These are phyloP conservation scores for Philaenus spumarius DNA, from an alignment of 1,140 invertebrate species.

Conservation along the genomic window DNA sequence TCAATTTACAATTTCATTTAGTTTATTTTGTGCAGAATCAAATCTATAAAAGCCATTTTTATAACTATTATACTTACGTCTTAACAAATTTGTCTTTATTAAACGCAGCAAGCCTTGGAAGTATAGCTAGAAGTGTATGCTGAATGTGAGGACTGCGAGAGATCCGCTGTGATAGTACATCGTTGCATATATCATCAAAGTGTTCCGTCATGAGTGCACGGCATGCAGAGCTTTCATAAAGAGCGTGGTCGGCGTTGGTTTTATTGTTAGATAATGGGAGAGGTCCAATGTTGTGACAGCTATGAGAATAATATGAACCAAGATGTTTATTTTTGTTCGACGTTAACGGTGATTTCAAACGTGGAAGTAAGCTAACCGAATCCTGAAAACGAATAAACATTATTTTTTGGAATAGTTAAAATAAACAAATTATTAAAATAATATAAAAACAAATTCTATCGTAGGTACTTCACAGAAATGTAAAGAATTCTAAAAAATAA, in stretches of 20 bases:
- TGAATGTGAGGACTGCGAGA: constrained; percentile 77
- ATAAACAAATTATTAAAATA: no score
- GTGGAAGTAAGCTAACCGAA: constrained; percentile 38
- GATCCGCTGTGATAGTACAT: constrained; percentile 67
- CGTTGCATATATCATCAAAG: constrained; percentile 72
- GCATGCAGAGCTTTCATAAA: constrained; percentile 82
- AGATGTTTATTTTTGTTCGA: constrained; percentile 14
- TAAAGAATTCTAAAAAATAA: no score
- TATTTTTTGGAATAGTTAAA: no score
- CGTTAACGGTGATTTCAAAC: constrained; percentile 38
- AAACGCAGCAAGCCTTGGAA: constrained; percentile 93
- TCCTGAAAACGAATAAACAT: constrained; percentile 27
- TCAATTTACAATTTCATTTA: no score
- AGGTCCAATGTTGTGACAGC: background rate
- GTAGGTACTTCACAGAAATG: no score
- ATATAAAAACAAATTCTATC: no score
- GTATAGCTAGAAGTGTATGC: constrained; percentile 75
- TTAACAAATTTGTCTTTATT: constrained; percentile 73
- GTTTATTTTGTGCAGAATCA: no score
- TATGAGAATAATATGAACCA: background rate
- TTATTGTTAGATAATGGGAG: constrained; percentile 8
- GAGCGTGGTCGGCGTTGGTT: constrained; percentile 28
- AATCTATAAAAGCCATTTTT: no score
- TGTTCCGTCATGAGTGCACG: constrained; percentile 74
- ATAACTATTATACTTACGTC: no score